These are phyloP conservation scores for Stegana nigrithorax DNA, from an alignment of 2,888 invertebrate genomes.

Conservation along the genomic window DNA sequence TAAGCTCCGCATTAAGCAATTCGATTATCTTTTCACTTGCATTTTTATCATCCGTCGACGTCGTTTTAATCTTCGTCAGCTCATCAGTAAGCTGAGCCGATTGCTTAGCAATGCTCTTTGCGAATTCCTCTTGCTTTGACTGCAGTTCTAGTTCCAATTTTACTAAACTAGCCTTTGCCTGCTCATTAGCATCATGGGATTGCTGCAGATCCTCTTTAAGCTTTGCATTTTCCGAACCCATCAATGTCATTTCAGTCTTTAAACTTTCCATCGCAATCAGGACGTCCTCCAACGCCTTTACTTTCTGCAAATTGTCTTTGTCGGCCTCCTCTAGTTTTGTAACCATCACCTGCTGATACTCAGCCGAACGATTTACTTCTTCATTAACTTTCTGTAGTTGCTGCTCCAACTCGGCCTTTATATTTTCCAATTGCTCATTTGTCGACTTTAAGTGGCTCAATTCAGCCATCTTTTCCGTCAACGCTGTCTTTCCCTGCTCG, in stretches of 20 bases:
- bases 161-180: no score
- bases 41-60: no score
- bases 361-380: slow-evolving; percentile 25
- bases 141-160: slow-evolving; percentile 20
- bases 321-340: slow-evolving; percentile 24
- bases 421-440: slow-evolving; percentile 22
- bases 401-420: slow-evolving; percentile 26
- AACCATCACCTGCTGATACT: neutral
- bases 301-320: slow-evolving; percentile 26
- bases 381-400: slow-evolving; percentile 27
- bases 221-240: slow-evolving; percentile 45
- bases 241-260: slow-evolving; percentile 37
- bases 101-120: slow-evolving; percentile 33
- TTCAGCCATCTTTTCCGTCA: slow-evolving; percentile 37
- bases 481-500: slow-evolving; percentile 30
- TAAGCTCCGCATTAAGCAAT: neutral
- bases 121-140: slow-evolving; percentile 2
- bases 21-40: no score
- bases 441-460: slow-evolving; percentile 27
- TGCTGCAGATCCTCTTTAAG: slow-evolving; percentile 51
- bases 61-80: no score
- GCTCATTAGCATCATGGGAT: slow-evolving; percentile 14
- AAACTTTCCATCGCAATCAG: slow-evolving; percentile 70
- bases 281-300: slow-evolving; percentile 41
- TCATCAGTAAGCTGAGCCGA: no score